A percentile compares a stretch with the other conserved stretches of the same genome.
Conservation (phyloP, 2,888 invertebrate genomes). For the Folsomia manolachei region DNA sequence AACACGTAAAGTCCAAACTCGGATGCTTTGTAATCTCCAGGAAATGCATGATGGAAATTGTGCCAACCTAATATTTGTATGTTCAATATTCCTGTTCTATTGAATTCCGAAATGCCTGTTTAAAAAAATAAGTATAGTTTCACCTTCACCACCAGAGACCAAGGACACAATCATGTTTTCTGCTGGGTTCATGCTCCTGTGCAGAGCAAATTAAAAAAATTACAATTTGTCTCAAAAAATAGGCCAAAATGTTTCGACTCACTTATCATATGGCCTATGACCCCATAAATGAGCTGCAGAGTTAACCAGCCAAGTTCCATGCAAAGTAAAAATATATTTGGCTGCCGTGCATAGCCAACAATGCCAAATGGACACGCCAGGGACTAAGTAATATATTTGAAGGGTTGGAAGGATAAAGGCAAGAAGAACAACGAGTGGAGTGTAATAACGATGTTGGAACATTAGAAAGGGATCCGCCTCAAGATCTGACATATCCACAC, state of each 20-base stretch:
- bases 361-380: not conserved
- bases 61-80: no score
- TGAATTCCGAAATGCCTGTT: no score
- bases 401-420: not conserved
- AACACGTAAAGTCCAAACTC: not conserved
- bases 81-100: no score
- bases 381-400: not conserved
- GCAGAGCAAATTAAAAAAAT: not conserved
- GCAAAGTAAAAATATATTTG: not conserved
- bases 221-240: no score
- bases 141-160: constrained; percentile 19
- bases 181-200: constrained; percentile 16
- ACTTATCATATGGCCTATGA: constrained; percentile 66
- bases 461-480: constrained; percentile 77
- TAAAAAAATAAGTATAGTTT: no score
- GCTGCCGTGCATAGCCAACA: not conserved
- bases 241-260: no score
- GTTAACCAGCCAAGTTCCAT: constrained; percentile 70
- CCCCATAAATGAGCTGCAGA: constrained; percentile 90
- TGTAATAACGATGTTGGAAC: constrained; percentile 62
- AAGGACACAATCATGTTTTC: constrained; percentile 21
- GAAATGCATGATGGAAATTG: no score
- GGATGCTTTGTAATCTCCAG: not conserved
- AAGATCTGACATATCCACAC: constrained; percentile 83
- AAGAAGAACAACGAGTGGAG: not conserved